A percentile compares a stretch with the other conserved stretches of the same genome.
These are phyloP conservation scores for Myotis daubentonii DNA, from an alignment of 2,797 vertebrate species.

Conservation along the genomic window DNA sequence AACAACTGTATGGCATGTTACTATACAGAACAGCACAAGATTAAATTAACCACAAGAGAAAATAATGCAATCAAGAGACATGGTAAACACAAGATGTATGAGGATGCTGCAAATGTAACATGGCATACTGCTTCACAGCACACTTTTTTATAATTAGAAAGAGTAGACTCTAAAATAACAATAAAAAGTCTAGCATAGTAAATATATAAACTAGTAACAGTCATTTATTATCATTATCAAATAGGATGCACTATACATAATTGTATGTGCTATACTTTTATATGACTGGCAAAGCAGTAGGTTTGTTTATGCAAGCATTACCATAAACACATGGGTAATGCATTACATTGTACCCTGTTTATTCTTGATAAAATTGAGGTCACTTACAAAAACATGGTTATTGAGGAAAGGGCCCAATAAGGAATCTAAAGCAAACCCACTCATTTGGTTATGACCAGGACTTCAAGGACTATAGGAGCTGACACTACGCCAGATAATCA, in stretches of 20 bases:
- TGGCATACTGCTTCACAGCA: neutral
- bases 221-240: neutral
- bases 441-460: neutral
- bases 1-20: neutral
- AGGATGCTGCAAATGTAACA: neutral
- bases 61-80: neutral
- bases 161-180: neutral
- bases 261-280: neutral
- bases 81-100: neutral
- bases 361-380: neutral
- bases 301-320: neutral
- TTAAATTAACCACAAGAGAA: neutral
- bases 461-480: neutral
- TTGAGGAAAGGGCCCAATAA: neutral
- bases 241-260: neutral
- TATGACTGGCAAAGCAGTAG: neutral
- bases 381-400: neutral
- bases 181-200: neutral
- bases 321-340: neutral
- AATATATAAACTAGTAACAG: neutral
- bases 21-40: neutral
- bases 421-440: neutral
- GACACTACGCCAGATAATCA: neutral
- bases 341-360: neutral
- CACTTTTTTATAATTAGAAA: neutral